Conservation (phyloP, 1,140 invertebrate species). For the Hydropsyche tenuis region DNA sequence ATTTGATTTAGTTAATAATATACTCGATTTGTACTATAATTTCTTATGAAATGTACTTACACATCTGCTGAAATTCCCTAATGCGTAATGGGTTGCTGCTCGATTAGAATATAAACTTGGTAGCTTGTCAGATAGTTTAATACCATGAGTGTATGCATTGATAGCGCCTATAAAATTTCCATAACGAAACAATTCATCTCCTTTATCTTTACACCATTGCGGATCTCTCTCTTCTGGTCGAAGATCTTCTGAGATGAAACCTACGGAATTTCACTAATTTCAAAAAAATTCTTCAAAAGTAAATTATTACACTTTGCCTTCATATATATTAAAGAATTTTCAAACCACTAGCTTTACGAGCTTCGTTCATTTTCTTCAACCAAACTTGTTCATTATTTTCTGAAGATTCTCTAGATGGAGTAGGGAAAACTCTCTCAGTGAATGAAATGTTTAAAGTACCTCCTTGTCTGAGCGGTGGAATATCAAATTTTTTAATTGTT, state of each 20-base stretch:
- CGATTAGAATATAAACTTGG: slow-evolving; percentile 77
- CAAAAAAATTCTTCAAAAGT: too few species aligned
- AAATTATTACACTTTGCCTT: too few species aligned
- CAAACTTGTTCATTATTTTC: slow-evolving; percentile 79
- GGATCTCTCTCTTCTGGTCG: slow-evolving; percentile 84
- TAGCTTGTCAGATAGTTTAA: slow-evolving; percentile 76
- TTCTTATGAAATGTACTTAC: too few species aligned
- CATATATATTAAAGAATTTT: not conserved
- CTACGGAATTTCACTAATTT: slow-evolving; percentile 46
- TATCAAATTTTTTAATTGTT: slow-evolving; percentile 17
- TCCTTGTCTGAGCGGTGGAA: slow-evolving; percentile 67
- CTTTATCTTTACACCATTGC: slow-evolving; percentile 82
- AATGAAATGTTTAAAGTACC: slow-evolving; percentile 73
- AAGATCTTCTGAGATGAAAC: slow-evolving; percentile 76
- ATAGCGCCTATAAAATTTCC: slow-evolving; percentile 81
- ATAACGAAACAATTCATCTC: slow-evolving; percentile 76
- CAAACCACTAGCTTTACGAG: slow-evolving; percentile 69
- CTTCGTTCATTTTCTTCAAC: slow-evolving; percentile 80
- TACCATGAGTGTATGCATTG: slow-evolving; percentile 81
- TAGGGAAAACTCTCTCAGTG: slow-evolving; percentile 80
- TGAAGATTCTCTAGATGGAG: slow-evolving; percentile 80
- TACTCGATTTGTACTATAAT: too few species aligned
- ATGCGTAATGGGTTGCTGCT: slow-evolving; percentile 76
- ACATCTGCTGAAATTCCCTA: slow-evolving; percentile 77
- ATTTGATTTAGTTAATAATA: not conserved